Conservation (phyloP, 2,113 vertebrate genomes). For the Cervus canadensis region DNA sequence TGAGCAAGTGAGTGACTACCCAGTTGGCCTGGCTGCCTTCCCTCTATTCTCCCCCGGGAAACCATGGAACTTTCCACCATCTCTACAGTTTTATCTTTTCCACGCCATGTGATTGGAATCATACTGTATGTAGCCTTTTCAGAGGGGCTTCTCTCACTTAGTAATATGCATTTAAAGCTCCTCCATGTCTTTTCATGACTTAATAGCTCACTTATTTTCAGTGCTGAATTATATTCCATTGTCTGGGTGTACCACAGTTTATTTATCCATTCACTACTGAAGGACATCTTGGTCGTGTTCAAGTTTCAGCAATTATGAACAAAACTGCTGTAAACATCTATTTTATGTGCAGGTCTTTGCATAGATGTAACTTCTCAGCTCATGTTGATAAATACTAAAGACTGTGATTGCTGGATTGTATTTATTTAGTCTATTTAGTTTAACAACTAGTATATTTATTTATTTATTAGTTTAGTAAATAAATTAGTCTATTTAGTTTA, state of each 20-base stretch:
- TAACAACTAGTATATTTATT: too few species aligned
- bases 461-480: too few species aligned
- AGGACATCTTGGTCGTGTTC: not conserved
- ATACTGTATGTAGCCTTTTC: not conserved
- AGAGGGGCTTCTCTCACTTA: not conserved
- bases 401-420: not conserved
- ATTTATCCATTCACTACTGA: not conserved
- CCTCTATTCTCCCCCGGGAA: not conserved
- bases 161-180: not conserved
- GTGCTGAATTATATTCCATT: not conserved
- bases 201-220: not conserved
- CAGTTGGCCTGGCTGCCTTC: not conserved
- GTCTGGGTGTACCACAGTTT: not conserved
- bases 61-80: not conserved
- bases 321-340: not conserved
- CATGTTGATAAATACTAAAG: not conserved
- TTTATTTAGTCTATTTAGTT: not conserved
- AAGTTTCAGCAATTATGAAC: not conserved
- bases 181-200: not conserved
- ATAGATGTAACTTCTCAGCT: not conserved
- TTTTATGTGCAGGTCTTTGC: not conserved
- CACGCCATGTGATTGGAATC: not conserved
- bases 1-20: not conserved
- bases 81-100: too few species aligned
- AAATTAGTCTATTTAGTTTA: not conserved